Conservation (phyloP, 2,113 vertebrate genomes). For the Callospermophilus lateralis region DNA sequence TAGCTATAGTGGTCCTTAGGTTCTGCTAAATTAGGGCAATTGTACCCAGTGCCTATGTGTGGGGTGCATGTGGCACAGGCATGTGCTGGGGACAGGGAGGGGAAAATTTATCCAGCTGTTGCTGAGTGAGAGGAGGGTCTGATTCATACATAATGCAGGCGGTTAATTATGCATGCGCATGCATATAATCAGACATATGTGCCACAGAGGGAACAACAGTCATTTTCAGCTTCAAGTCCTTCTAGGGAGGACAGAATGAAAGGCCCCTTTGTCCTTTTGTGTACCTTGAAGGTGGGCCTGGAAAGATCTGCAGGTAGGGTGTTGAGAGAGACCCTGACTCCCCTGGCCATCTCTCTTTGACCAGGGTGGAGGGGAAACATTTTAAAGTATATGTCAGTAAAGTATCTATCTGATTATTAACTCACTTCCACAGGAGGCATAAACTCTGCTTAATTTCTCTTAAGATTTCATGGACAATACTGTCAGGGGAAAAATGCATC, state of each 20-base stretch:
- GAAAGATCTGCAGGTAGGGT: not conserved
- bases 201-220: constrained; percentile 48
- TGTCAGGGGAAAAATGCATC: constrained; percentile 16
- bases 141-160: constrained; percentile 73
- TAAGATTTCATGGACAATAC: not conserved
- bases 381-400: constrained; percentile 41
- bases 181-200: constrained; percentile 50
- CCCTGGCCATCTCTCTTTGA: not conserved
- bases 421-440: constrained; percentile 3
- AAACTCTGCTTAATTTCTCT: constrained; percentile 40
- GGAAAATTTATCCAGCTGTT: constrained; percentile 66
- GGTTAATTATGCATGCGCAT: constrained; percentile 57
- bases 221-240: constrained; percentile 57
- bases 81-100: not conserved
- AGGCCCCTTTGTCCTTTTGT: constrained; percentile 63
- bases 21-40: constrained; percentile 58
- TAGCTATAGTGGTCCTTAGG: not conserved
- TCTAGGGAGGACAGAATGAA: constrained; percentile 56
- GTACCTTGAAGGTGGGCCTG: constrained; percentile 47
- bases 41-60: constrained; percentile 1
- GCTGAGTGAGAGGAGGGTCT: constrained; percentile 17
- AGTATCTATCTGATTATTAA: constrained; percentile 36
- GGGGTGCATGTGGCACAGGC: not conserved
- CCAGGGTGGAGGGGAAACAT: not conserved
- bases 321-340: not conserved